Evolutionary conservation across 2,113 vertebrate species (phyloP).

Genomic region (Aspiorhynchus laticeps): DNA sequence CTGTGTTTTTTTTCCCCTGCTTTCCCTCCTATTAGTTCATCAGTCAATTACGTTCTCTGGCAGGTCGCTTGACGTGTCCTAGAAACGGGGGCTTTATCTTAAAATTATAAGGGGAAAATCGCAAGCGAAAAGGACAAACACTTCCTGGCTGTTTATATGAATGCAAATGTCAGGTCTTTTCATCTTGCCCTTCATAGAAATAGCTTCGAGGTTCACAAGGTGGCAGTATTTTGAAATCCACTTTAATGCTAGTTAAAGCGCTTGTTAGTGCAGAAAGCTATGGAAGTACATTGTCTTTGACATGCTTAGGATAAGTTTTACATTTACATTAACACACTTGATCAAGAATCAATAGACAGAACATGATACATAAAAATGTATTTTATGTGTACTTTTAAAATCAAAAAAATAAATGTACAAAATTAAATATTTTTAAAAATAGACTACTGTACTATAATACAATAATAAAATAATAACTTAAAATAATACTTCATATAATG

Average conservation of each 20-base stretch:
- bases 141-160: conserved; percentile 50
- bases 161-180: conserved; percentile 57
- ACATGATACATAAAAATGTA: background rate
- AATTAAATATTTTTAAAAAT: background rate
- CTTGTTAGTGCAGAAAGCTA: conserved; percentile 17
- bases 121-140: conserved; percentile 52
- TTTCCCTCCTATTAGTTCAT: conserved; percentile 34
- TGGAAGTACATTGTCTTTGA: background rate
- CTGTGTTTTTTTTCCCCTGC: background rate
- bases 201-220: conserved; percentile 24
- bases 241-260: conserved; percentile 35
- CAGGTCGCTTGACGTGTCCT: conserved; percentile 40
- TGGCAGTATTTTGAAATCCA: conserved; percentile 38
- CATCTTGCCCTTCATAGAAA: conserved; percentile 27
- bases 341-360: background rate
- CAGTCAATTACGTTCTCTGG: conserved; percentile 51
- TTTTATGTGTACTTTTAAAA: background rate
- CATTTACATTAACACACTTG: background rate
- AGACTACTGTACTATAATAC: too few relatives aligned
- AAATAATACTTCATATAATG: too few relatives aligned
- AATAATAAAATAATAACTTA: too few relatives aligned
- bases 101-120: conserved; percentile 55
- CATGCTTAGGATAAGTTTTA: background rate
- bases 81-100: conserved; percentile 56
- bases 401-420: background rate